Percentiles rank a stretch among this genome's conserved stretches.
Evolutionary conservation across 2,113 vertebrate genomes (phyloP).

Genomic region (Mobula hypostoma): DNA sequence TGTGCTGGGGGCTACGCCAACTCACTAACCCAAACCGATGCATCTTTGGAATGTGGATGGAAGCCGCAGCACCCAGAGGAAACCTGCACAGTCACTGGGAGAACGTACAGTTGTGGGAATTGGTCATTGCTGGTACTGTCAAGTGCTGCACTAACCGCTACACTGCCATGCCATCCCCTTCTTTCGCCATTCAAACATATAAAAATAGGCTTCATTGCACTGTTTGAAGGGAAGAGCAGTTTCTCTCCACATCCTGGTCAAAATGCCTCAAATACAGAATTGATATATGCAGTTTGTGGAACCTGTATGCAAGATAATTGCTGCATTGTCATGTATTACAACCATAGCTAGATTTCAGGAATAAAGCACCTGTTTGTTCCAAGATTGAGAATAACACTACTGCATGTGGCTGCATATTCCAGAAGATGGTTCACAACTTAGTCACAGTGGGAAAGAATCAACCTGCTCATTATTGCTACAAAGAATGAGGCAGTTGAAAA

Average conservation of each 20-base stretch:
- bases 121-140: no score
- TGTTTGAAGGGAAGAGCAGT: neutral
- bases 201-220: neutral
- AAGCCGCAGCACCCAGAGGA: no score
- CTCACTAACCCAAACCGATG: no score
- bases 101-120: no score
- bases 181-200: neutral
- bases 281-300: neutral
- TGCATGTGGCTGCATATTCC: neutral
- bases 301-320: neutral
- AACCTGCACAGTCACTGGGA: no score
- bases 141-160: no score
- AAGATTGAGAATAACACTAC: no score
- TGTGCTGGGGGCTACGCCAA: no score
- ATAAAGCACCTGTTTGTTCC: neutral
- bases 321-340: neutral
- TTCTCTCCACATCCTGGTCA: neutral
- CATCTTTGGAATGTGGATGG: no score
- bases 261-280: neutral
- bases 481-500: neutral
- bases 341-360: neutral
- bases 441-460: neutral
- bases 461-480: neutral
- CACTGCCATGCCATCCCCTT: neutral
- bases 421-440: neutral